Evolutionary conservation across 2,888 invertebrate genomes (phyloP), one percentile per base, ranked within the genome.

Genomic region (Danaus chrysippus): DNA sequence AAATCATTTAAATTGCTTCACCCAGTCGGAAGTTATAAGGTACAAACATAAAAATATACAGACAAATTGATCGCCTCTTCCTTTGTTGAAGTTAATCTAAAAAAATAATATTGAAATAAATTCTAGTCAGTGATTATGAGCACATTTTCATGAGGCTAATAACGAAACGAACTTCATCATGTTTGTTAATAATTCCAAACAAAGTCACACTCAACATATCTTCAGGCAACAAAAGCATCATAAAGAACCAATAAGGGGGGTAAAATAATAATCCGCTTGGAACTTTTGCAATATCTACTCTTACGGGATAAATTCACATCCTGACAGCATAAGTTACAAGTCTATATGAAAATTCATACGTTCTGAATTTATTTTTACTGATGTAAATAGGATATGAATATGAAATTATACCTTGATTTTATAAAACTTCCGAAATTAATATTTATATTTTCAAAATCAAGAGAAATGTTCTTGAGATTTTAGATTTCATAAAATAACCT

Each of bases 261-360:
- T 75, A 75, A 65, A 78, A 77, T 73, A 76, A 73, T 76, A 76
- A 74, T 70, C 72, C 67, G 55, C 65, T 63, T 65, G 66, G 61
- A 79, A 77, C 77, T 82, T 81, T 79, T 63, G 77, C 79, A 83
- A 83, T 82, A 83, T 83, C 74, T 73, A 71, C 76, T 76, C 79
- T 73, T 76, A 73, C 70, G 76, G 81, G 79, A 82, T 82, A 81
- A 80, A 80, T 81, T 76, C 76, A 76, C 73, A 77, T 76, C 75
- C 75, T 70, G 68, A 71, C 74, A 71, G 73, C 76, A 76, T 78
- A 79, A 78, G 78, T 79, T 74, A 75, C 72, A 72, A 68, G 58
- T 65, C 61, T 61, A 60, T 64, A 69, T 75, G 75, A 75, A 80
- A 80, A 73, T 81, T 77, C 76, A 77, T 78, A 72, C 71, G 70